These are phyloP conservation scores for Orthonyx spaldingii DNA, from an alignment of 2,113 vertebrate species.

Conservation along the genomic window DNA sequence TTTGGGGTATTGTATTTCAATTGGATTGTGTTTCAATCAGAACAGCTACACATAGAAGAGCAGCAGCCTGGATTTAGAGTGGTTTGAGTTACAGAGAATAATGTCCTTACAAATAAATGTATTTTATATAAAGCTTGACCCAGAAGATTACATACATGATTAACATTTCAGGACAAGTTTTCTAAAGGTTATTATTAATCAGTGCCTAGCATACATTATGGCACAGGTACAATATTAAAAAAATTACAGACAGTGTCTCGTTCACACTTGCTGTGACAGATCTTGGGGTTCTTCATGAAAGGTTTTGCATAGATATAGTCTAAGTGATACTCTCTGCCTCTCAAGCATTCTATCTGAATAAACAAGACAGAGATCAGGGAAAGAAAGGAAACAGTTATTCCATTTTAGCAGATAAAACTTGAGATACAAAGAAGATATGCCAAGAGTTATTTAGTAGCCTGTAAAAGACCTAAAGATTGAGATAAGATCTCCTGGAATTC, in stretches of 20 bases:
- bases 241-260: not conserved
- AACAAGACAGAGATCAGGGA: not conserved
- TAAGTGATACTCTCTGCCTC: not conserved
- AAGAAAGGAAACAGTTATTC: not conserved
- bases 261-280: not conserved
- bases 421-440: not conserved
- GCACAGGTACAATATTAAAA: not conserved
- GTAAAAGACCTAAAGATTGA: not conserved
- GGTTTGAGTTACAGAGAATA: not conserved
- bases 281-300: not conserved
- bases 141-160: not conserved
- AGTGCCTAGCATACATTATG: not conserved
- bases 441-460: not conserved
- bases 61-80: not conserved
- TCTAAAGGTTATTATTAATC: not conserved
- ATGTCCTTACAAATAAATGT: not conserved
- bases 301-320: not conserved
- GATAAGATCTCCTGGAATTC: not conserved
- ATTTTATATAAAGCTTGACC: not conserved
- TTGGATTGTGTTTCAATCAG: not conserved
- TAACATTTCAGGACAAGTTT: not conserved
- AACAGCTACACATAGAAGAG: fast-evolving
- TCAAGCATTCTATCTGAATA: not conserved
- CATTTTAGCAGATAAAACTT: not conserved
- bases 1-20: not conserved